Conservation (phyloP, 2,113 vertebrate genomes). For the Rattus rattus region DNA sequence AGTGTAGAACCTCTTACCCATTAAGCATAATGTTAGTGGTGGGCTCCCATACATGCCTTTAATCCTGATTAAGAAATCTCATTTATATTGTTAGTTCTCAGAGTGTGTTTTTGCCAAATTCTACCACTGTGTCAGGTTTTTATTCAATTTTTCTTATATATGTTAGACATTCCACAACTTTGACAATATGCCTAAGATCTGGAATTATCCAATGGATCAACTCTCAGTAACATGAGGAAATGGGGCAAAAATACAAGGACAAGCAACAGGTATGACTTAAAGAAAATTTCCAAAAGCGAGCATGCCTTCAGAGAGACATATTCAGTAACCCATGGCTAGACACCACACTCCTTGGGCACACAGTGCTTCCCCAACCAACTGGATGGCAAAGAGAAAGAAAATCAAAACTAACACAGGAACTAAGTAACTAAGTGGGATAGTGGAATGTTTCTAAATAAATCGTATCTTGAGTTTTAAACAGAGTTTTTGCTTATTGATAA, state of each 20-base stretch:
- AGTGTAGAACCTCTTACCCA: not conserved
- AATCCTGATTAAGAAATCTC: not conserved
- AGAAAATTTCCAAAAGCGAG: slow-evolving; percentile 37
- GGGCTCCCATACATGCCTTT: not conserved
- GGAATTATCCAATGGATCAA: not conserved
- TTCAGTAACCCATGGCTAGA: not conserved
- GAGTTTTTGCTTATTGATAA: slow-evolving; percentile 17
- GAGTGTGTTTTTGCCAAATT: not conserved
- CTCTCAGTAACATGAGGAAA: slow-evolving; percentile 38
- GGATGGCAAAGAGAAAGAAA: not conserved
- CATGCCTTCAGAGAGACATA: not conserved
- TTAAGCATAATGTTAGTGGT: not conserved
- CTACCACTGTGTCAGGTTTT: not conserved
- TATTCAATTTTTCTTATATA: not conserved
- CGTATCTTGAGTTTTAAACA: slow-evolving; percentile 8
- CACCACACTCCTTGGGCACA: not conserved
- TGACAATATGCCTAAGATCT: not conserved
- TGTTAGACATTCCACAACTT: not conserved
- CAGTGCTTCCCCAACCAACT: not conserved
- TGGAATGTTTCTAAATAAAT: not conserved
- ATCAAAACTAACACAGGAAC: not conserved
- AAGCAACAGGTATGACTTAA: not conserved
- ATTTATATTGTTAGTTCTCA: not conserved
- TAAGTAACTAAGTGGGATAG: not conserved
- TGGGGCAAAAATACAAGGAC: not conserved